Conservation (phyloP, 2,888 invertebrate species). For the Bimastos eiseni region DNA sequence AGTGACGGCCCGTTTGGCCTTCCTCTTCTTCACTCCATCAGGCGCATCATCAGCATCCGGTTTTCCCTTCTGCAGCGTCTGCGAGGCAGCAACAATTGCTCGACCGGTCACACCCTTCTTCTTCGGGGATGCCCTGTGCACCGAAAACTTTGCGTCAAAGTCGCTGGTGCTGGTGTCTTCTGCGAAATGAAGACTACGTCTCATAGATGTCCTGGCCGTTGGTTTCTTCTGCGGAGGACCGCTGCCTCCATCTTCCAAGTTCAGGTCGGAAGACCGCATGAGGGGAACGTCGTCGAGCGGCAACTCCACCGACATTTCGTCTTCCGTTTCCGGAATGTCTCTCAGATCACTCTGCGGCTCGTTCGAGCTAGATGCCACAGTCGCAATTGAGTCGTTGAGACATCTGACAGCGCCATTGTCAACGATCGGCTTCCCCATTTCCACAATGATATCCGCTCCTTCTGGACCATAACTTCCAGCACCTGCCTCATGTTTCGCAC, state of each 20-base stretch:
- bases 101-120: background rate
- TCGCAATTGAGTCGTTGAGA: background rate
- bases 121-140: background rate
- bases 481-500: constrained; percentile 33
- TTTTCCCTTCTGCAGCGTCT: constrained; percentile 14
- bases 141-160: background rate
- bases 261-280: background rate
- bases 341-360: background rate
- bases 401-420: background rate
- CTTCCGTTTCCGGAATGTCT: constrained; percentile 6
- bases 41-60: background rate
- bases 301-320: constrained; percentile 39
- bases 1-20: background rate
- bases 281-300: constrained; percentile 33
- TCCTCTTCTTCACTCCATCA: background rate
- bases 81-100: background rate
- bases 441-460: background rate
- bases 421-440: background rate
- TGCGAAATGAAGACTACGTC: background rate
- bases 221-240: constrained; percentile 8
- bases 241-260: background rate
- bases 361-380: background rate
- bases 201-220: background rate
- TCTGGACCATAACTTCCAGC: background rate
- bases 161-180: constrained; percentile 21